These are phyloP conservation scores for Actenoides lindsayi DNA, from an alignment of 2,113 vertebrate species.

Conservation along the genomic window DNA sequence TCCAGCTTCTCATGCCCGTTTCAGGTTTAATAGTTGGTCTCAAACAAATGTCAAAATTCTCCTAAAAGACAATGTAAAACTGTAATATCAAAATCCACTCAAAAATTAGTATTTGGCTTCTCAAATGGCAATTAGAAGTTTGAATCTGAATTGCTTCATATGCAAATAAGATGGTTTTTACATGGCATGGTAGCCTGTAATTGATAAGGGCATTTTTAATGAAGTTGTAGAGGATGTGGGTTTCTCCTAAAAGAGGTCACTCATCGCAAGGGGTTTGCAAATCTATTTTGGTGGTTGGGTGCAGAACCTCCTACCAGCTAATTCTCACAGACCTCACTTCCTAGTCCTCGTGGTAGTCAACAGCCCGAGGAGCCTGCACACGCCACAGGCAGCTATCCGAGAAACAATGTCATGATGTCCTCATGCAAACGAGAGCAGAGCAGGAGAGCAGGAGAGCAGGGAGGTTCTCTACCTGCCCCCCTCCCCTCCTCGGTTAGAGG, in stretches of 20 bases:
- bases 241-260: neutral
- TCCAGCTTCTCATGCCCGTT: neutral
- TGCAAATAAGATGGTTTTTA: neutral
- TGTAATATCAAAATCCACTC: neutral
- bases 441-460: neutral
- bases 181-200: neutral
- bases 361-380: neutral
- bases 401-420: neutral
- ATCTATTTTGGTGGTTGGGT: neutral
- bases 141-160: neutral
- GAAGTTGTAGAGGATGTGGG: conserved; percentile 10
- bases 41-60: neutral
- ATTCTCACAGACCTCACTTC: neutral
- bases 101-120: neutral
- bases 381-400: neutral
- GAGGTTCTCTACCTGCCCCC: neutral
- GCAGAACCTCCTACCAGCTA: neutral
- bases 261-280: neutral
- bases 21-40: neutral
- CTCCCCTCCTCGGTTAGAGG: neutral
- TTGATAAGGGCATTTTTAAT: neutral
- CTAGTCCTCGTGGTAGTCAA: neutral
- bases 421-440: neutral
- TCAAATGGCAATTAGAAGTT: neutral
- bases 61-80: neutral